These are phyloP conservation scores for Crossocerus cetratus DNA, from an alignment of 2,888 invertebrate genomes.

Conservation along the genomic window DNA sequence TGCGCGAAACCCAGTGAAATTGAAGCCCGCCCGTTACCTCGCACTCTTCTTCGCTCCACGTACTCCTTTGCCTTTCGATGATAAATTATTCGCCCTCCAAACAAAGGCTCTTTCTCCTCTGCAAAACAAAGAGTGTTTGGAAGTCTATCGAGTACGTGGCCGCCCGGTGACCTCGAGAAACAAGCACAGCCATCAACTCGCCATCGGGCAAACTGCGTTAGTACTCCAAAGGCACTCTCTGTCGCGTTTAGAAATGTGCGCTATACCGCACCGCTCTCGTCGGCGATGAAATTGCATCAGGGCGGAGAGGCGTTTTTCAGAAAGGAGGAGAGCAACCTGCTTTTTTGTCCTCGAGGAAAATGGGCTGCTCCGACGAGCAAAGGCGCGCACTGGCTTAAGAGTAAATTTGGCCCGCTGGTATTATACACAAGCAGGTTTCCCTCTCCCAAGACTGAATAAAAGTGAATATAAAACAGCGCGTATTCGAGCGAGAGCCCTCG, in stretches of 20 bases:
- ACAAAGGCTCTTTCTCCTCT: background rate
- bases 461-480: too few species aligned
- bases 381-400: background rate
- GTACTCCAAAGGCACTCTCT: slow-evolving; percentile 11
- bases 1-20: slow-evolving; percentile 60
- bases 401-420: background rate
- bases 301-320: background rate
- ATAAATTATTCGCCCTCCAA: slow-evolving; percentile 54
- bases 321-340: background rate
- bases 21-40: slow-evolving; percentile 34
- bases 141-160: too few species aligned
- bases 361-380: background rate
- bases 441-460: too few species aligned
- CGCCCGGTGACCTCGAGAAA: background rate
- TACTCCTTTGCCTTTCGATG: slow-evolving; percentile 43
- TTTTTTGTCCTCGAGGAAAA: background rate
- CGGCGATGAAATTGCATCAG: background rate
- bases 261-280: background rate
- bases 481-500: too few species aligned
- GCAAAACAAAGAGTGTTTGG: background rate
- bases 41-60: slow-evolving; percentile 18
- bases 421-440: too few species aligned
- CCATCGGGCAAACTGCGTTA: slow-evolving; percentile 34
- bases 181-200: slow-evolving; percentile 21
- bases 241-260: slow-evolving; percentile 9